Conservation (phyloP, 2,113 vertebrate species). For the Rattus norvegicus region DNA sequence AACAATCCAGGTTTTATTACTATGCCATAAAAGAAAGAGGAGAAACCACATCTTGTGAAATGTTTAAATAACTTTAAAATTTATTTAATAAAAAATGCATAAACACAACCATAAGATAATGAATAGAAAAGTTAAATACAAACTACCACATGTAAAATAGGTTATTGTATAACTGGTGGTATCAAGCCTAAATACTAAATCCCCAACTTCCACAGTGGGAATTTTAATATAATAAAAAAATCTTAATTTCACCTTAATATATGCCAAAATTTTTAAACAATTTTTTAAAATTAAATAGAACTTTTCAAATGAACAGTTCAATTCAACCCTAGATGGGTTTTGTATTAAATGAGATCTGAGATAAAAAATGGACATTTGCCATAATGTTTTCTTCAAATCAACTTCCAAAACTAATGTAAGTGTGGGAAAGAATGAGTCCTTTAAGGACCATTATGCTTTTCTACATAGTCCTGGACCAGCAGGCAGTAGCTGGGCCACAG, state of each 20-base stretch:
- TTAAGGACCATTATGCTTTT: neutral
- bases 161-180: neutral
- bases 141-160: neutral
- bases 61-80: neutral
- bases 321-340: neutral
- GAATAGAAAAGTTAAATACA: neutral
- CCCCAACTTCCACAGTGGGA: neutral
- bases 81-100: neutral
- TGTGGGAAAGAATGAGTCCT: neutral
- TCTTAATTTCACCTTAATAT: neutral
- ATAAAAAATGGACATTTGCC: neutral
- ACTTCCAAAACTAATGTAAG: neutral
- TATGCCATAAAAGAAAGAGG: neutral
- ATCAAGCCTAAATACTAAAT: neutral
- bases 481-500: neutral
- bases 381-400: neutral
- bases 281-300: neutral
- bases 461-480: neutral
- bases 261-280: neutral
- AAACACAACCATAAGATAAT: neutral
- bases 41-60: neutral
- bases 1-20: neutral
- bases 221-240: neutral
- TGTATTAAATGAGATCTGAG: too few relatives aligned
- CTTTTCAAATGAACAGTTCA: neutral